A percentile compares a stretch with the other conserved stretches of the same genome.
phyloP scores from a whole-genome alignment of 2,888 invertebrate species.

The Thymelicus acteon region DNA sequence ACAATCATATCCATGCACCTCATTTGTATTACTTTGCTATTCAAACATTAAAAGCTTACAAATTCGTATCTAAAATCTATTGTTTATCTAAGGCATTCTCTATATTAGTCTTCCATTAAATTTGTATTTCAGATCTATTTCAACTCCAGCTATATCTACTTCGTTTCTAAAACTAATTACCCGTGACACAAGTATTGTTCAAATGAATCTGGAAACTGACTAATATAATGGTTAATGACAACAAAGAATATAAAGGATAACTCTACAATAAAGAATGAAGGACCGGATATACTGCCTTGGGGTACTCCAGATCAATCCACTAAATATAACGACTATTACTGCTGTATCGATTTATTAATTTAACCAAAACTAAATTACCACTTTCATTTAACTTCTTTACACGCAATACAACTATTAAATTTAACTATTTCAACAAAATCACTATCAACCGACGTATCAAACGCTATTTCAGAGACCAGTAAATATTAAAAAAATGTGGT shows the following conservation, averaged over 20 bases:
- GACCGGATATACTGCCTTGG: background rate
- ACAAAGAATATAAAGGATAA: background rate
- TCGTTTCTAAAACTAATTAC: slow-evolving; percentile 1
- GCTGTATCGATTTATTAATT: background rate
- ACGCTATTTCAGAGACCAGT: background rate
- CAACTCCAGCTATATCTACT: background rate
- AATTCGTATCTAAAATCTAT: background rate
- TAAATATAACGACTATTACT: background rate
- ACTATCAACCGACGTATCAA: background rate
- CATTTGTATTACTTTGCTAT: background rate
- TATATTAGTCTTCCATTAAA: background rate
- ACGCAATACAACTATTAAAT: background rate
- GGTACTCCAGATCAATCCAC: background rate
- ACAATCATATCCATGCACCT: background rate
- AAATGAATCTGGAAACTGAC: background rate
- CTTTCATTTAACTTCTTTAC: background rate
- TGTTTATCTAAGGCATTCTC: background rate
- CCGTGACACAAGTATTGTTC: background rate
- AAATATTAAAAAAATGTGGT: background rate
- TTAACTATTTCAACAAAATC: background rate
- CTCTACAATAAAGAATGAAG: background rate
- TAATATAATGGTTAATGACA: background rate
- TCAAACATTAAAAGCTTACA: background rate
- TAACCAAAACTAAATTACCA: background rate
- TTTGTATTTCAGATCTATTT: background rate